Evolutionary conservation across 1,140 invertebrate genomes (phyloP).

Genomic region (Tetragnatha versicolor): DNA sequence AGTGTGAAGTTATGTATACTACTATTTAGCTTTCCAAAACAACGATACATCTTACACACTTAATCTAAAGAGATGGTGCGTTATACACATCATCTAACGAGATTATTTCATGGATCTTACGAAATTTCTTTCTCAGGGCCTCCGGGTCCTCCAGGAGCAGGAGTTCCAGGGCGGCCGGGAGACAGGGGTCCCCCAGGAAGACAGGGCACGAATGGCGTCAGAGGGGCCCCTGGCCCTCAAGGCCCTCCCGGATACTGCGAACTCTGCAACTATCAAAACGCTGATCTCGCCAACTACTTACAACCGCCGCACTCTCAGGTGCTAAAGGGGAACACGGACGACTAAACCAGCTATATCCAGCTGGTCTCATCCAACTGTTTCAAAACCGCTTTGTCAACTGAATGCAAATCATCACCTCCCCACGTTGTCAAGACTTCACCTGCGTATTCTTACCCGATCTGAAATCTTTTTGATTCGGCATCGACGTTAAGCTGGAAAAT

Average conservation of each 20-base stretch:
- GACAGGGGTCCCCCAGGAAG: slow-evolving; percentile 72
- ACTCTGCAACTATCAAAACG: slow-evolving; percentile 57
- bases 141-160: slow-evolving; percentile 71
- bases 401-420: not conserved
- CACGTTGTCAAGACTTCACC: not conserved
- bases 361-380: slow-evolving; percentile 19
- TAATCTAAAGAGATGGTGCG: too few relatives aligned
- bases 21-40: too few relatives aligned
- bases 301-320: slow-evolving; percentile 20
- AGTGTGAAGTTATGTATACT: too few relatives aligned
- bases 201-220: slow-evolving; percentile 65
- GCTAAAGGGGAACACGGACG: slow-evolving; percentile 38
- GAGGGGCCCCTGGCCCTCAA: slow-evolving; percentile 48
- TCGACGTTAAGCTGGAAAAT: not conserved
- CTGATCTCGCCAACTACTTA: slow-evolving; percentile 42
- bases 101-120: not conserved
- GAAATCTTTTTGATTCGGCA: not conserved
- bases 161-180: slow-evolving; percentile 70
- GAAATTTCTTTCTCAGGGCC: slow-evolving; percentile 65
- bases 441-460: not conserved
- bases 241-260: slow-evolving; percentile 71
- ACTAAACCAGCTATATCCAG: slow-evolving; percentile 7
- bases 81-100: too few relatives aligned
- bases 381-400: not conserved
- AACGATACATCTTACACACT: too few relatives aligned